These are phyloP conservation scores for Melanostigma gelatinosum DNA, from an alignment of 2,113 vertebrate genomes.

Conservation along the genomic window DNA sequence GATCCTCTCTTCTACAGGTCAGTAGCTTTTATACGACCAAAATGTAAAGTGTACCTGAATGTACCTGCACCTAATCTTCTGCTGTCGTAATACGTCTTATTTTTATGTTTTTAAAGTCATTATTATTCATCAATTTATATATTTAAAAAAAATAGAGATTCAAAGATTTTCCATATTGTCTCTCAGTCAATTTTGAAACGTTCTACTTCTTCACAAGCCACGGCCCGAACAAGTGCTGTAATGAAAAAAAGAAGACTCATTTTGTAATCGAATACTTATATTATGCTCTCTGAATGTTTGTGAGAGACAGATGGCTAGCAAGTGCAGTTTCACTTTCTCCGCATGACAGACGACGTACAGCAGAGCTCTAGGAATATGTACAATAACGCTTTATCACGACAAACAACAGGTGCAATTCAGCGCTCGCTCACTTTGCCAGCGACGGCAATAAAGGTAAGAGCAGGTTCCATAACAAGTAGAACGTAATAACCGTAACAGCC, in stretches of 20 bases:
- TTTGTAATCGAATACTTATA: not conserved
- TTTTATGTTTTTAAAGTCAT: not conserved
- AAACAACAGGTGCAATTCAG: conserved; percentile 64
- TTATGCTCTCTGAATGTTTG: conserved; percentile 9
- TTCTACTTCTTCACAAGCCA: not conserved
- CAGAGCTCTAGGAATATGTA: conserved; percentile 30
- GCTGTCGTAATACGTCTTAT: not conserved
- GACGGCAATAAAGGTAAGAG: conserved; percentile 74
- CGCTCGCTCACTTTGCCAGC: conserved; percentile 31
- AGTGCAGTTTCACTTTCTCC: conserved; percentile 22
- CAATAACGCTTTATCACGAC: conserved; percentile 24
- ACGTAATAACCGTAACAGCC: conserved; percentile 80
- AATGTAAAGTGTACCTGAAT: not conserved
- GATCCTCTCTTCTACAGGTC: conserved; percentile 71
- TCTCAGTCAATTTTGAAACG: not conserved
- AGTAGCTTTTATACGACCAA: conserved; percentile 53
- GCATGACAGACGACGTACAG: conserved; percentile 4
- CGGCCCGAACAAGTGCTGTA: not conserved
- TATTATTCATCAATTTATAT: not conserved
- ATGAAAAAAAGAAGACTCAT: not conserved
- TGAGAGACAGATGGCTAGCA: conserved; percentile 24
- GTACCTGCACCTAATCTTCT: not conserved
- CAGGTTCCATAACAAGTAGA: conserved; percentile 76
- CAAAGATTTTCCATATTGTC: not conserved
- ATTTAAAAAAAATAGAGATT: not conserved